A percentile compares a stretch with the other conserved stretches of the same genome.
These are phyloP conservation scores for Sebastes iracundus DNA, from an alignment of 2,797 vertebrate species.

Conservation along the genomic window DNA sequence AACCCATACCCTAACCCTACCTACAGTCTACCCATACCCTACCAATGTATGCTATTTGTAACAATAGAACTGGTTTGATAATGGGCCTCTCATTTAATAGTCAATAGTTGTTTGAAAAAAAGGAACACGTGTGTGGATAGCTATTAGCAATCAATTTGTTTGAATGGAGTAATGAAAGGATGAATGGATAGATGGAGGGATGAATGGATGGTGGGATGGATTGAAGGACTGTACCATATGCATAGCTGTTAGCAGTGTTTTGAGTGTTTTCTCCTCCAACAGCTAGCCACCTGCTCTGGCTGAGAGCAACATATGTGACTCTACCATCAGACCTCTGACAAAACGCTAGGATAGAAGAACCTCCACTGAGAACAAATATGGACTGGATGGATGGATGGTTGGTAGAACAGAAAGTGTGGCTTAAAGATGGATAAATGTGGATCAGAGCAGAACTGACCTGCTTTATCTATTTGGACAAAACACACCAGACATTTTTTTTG, in stretches of 20 bases:
- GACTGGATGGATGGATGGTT: constrained; percentile 26
- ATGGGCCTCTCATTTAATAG: not conserved
- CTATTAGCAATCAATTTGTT: not conserved
- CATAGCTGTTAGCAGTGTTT: constrained; percentile 40
- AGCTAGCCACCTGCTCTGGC: constrained; percentile 82
- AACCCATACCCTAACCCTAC: not conserved
- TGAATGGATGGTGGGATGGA: constrained; percentile 4
- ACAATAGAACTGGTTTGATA: not conserved
- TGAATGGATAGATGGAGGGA: not conserved
- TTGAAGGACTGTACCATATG: constrained; percentile 29
- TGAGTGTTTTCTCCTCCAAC: constrained; percentile 68
- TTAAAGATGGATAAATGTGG: constrained; percentile 53
- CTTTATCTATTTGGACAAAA: constrained; percentile 46
- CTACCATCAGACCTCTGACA: constrained; percentile 58
- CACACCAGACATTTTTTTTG: constrained; percentile 21
- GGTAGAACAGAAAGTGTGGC: constrained; percentile 28
- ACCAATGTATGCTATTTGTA: not conserved
- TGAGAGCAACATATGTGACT: constrained; percentile 80
- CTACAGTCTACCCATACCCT: not conserved
- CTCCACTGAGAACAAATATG: constrained; percentile 73
- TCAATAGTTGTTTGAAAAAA: not conserved
- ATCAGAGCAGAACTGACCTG: constrained; percentile 46
- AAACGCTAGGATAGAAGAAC: constrained; percentile 59
- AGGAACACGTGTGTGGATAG: not conserved
- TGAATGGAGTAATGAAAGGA: not conserved